Evolutionary conservation across 2,797 vertebrate genomes (phyloP), one percentile per base, ranked within the genome.

Genomic region (Graptemys geographica): DNA sequence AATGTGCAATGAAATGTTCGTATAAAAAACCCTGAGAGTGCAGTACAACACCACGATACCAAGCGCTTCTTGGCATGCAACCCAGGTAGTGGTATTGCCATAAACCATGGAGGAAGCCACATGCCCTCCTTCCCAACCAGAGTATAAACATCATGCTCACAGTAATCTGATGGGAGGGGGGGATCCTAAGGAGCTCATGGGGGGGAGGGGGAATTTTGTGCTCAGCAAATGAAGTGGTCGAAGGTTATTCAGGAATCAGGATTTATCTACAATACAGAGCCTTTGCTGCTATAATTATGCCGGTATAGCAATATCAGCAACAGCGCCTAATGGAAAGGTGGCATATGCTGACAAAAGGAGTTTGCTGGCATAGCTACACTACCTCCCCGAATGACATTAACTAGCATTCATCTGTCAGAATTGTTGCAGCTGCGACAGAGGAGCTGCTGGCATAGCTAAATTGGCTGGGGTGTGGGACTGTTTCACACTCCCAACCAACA

Each of bases 181-280:
- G 33, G 11, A 10, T 21, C 19, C 10, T 72, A 37, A 72, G 19
- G 65, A 41, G 5, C n/a, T 41, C n/a, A 72, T 11, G 65, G 19
- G n/a, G 65, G 16, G 5, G 6, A 23, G n/a, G 65, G 16, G 5
- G 6, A 41, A 41, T 41, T 5, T 92, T 95, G 93, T 96, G 72
- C 57, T 96, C 57, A 80, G 82, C 57, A 94, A 92, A 89, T 52
- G 10, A 94, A 81, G 57, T 59, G 5, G 55, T 1, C 89, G 78
- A 78, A 52, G 6, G n/a, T 96, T 96, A 94, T 90, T 94, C 21
- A 87, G 23, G 25, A 49, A 27, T 49, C 74, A 31, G 65, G 9
- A 37, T 72, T 37, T 41, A 41, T 41, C 37, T 72, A 41, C 19
- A 41, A 72, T 72, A 72, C 19, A 72, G 65, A 41, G 65, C n/a